Evolutionary conservation across 2,888 invertebrate genomes (phyloP), one percentile per base, ranked within the genome.

Genomic region (Coleophora flavipennella): DNA sequence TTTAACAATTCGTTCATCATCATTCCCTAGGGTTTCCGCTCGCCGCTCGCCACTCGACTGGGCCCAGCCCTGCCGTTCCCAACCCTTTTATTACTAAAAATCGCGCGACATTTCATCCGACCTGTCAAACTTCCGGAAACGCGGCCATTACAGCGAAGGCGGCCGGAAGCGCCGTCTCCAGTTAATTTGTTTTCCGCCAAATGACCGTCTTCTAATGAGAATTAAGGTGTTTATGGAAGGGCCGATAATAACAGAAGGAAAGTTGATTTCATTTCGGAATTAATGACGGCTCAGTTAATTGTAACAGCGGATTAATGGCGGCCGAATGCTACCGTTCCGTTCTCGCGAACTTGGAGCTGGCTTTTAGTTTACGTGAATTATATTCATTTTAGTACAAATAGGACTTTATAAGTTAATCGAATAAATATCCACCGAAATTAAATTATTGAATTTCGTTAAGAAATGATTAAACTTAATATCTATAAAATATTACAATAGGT

Each of bases 1-100:
- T 20, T 20, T 20, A 20, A 3, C 3, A 20, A 20, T 20, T 20
- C 20, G 3, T 20, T 20, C 20, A 20, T 20, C 20, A 20, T 20
- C 20, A 20, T 20, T 20, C 3, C 20, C 20, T 6, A 4, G 20
- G 20, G 3, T 20, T n/a, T n/a, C n/a, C n/a, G n/a, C n/a, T 6
- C 20, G 20, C 20, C 20, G 6, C 3, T 20, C 6, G 6, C 6
- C 20, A 6, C 20, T 20, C 20, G 6, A 6, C 20, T 20, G 3
- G 6, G 20, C 20, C 20, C 20, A 4, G 20, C 20, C 6, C 20
- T 3, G 20, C 20, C 20, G 49, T 51, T 49, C 51, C 51, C 51
- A 59, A 55, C 65, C 64, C 64, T 68, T 75, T 78, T 73, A 80
- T 81, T 78, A 77, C 68, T 72, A 81, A 81, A 81, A 81, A 81